A percentile compares a stretch with the other conserved stretches of the same genome.
phyloP scores from a whole-genome alignment of 2,888 invertebrate species.

The Scaptomyza parva region DNA sequence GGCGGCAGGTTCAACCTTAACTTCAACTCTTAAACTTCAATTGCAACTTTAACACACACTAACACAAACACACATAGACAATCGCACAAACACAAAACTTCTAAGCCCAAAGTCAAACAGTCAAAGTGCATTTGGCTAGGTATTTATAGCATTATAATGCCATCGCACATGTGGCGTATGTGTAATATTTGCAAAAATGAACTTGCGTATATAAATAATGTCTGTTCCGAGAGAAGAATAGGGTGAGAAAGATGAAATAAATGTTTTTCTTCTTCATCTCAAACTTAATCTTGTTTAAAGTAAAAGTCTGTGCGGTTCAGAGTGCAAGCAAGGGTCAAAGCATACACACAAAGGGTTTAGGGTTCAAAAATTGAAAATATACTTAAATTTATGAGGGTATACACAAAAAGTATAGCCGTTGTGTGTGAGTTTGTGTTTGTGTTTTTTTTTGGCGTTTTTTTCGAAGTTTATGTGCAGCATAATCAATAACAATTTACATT shows the following conservation, averaged over 20 bases:
- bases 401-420: background rate
- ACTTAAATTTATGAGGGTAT: conserved; percentile 45
- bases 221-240: background rate
- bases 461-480: conserved; percentile 64
- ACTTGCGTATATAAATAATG: conserved; percentile 44
- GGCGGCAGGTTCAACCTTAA: conserved; percentile 7
- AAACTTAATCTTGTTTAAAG: conserved; percentile 30
- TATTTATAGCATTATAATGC: conserved; percentile 56
- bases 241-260: background rate
- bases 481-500: conserved; percentile 80
- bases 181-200: conserved; percentile 56
- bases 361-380: conserved; percentile 48
- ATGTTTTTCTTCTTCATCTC: background rate
- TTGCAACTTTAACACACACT: conserved; percentile 6
- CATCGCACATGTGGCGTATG: conserved; percentile 42
- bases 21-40: conserved; percentile 2
- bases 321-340: conserved; percentile 18
- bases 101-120: conserved; percentile 72
- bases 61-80: conserved; percentile 26
- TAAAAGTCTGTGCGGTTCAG: background rate
- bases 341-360: conserved; percentile 28
- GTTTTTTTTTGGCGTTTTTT: too few relatives aligned
- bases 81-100: conserved; percentile 29
- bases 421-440: background rate
- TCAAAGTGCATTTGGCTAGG: conserved; percentile 71